Base-by-base conservation (phyloP, 2,888 invertebrate genomes). In the Eupithecia pulchellata region DNA sequence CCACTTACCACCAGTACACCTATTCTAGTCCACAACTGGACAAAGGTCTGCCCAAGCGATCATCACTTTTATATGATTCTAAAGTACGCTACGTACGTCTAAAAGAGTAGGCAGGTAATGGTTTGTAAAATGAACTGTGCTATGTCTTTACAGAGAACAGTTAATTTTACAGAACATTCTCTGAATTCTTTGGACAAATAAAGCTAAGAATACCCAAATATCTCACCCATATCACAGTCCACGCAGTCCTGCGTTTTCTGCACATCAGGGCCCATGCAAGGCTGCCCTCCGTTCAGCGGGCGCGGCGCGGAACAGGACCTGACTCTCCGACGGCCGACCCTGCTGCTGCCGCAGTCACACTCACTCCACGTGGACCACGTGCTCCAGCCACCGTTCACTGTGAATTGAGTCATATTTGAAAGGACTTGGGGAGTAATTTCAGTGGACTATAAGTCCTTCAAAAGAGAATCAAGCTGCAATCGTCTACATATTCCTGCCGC, bases 331-430 rank as follows among this genome's bases (percentile, higher is more conserved):
- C 97, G 96, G n/a, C 97, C 97, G 1, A 80, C 78, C 36, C 96
- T 95, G 60, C 97, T 96, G 57, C 96, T 95, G 17, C 92, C 96
- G 89, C 99, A 99, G 80, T 96, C 96, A 90, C 99, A 99, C 75
- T 98, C 97, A 11, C 95, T 95, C 98, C 98, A 99, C 5, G 96
- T 91, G 2, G 97, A 97, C 98, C 98, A 99, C 11, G 96, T 93
- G n/a, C 98, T 97, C 99, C 99, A 99, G 67, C 98, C 98, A 42
- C 99, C 99, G 87, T 99, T 98, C 64, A 98, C 99, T 98, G 67
- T 25, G 27, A 62, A 25, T 67, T 55, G 11, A 52, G 11, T 4
- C 4, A 4, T 4, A 25, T 4, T 52, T 20, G 17, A n/a, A 42
- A 36, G 4, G n/a, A n/a, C 17, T 42, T 42, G 1, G 2, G 42